Conservation (phyloP, 2,113 vertebrate genomes). For the Hemichromis elongatus region DNA sequence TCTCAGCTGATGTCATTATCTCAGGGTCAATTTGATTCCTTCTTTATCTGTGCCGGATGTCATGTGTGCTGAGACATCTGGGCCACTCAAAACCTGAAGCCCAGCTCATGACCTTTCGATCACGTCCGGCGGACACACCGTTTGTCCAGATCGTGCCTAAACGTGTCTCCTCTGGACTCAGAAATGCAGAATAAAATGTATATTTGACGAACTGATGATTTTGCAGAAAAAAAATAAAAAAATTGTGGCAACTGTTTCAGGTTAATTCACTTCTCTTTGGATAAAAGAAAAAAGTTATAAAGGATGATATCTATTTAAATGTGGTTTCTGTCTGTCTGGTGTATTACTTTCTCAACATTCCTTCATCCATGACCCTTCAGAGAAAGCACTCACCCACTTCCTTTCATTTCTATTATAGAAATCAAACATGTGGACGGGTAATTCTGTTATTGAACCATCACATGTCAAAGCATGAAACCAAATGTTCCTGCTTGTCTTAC, state of each 20-base stretch:
- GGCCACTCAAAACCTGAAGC: background rate
- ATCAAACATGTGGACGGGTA: background rate
- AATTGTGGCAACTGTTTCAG: accelerated
- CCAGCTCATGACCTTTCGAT: background rate
- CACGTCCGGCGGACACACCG: background rate
- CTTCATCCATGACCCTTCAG: background rate
- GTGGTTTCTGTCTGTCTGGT: background rate
- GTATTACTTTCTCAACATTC: background rate
- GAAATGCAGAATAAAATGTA: background rate
- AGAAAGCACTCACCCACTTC: background rate
- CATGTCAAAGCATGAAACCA: background rate
- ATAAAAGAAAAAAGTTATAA: background rate
- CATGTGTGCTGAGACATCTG: background rate
- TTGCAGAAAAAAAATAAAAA: background rate
- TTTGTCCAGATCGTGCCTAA: background rate
- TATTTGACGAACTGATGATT: background rate
- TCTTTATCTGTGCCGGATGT: background rate
- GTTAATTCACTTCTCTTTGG: background rate
- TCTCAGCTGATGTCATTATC: background rate
- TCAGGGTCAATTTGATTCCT: background rate
- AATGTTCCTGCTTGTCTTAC: background rate
- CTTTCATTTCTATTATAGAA: background rate
- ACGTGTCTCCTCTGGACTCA: background rate
- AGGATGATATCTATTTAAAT: background rate
- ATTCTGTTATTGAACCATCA: background rate